Base-by-base conservation (phyloP, 2,888 invertebrate species). In the Dyspetes luteomarginatus region DNA sequence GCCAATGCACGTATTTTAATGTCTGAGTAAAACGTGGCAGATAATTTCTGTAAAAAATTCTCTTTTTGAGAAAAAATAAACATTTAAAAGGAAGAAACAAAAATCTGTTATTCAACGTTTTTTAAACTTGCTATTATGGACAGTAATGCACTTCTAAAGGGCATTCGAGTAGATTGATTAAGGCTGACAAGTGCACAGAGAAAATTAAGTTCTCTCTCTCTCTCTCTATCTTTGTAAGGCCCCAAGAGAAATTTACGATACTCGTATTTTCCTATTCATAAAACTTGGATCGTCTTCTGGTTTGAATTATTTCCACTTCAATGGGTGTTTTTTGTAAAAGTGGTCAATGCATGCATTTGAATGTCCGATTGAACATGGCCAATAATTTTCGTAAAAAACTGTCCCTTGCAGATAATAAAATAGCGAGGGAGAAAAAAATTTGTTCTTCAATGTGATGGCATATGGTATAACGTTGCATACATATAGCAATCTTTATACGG, bases 71-170 rank as follows among this genome's bases (percentile, higher is more conserved):
- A n/a, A n/a, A n/a, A n/a, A n/a, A n/a, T n/a, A n/a, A n/a, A n/a
- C n/a, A n/a, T n/a, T n/a, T n/a, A n/a, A n/a, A n/a, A n/a, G n/a
- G n/a, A n/a, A n/a, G n/a, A n/a, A n/a, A n/a, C n/a, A n/a, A n/a
- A n/a, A n/a, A n/a, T n/a, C n/a, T n/a, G n/a, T n/a, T n/a, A n/a
- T n/a, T n/a, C n/a, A n/a, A n/a, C n/a, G n/a, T n/a, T n/a, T n/a
- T n/a, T n/a, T n/a, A n/a, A n/a, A 77, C 76, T 79, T 79, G 65
- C 41, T 72, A 76, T 77, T 77, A 82, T 79, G 73, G 77, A 82
- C 73, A 82, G 69, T 82, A 73, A 82, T 79, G 79, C 62, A 79
- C 76, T 79, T 69, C 79, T 2, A 43, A 74, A 77, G 82, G 74
- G 69, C 79, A 79, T 79, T 80, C 68, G 77, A 69, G 60, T 65